Evolutionary conservation across 1,140 invertebrate genomes (phyloP), one percentile per base, ranked within the genome.

Genomic region (Drosophila bipectinata): DNA sequence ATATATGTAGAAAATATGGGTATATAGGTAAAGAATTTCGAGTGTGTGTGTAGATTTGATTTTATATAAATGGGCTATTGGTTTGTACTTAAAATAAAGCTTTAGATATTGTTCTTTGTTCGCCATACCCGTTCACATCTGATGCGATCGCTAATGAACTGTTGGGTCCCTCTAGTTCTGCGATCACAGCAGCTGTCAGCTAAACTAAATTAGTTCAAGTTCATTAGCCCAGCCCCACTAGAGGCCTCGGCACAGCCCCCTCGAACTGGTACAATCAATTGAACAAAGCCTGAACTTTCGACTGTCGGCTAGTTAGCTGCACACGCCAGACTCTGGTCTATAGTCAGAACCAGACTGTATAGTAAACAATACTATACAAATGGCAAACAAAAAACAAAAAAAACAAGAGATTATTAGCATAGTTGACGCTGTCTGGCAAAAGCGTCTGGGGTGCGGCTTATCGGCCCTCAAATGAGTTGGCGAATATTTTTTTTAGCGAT

Each of bases 131-230:
- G 55, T 37, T 6, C 30, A 39, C 12, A 44, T 44, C 39, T 6
- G 12, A 37, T 37, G 3, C 4, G 24, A 45, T 21, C 41, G 41
- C 41, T 44, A 44, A 44, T 44, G 12, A 41, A 14, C 12, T 41
- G 39, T 3, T 8, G 14, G 28, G 56, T 32, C 26, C 26, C n/a
- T 49, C 47, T 34, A 34, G 21, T 12, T 48, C 24, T n/a, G 12
- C 21, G 66, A 55, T 68, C 66, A 4, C 24, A 28, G 63, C 63
- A 57, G 45, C 53, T 71, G 66, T 71, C 55, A 39, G 48, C 37
- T 57, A 37, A 51, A 74, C 51, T 41, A 39, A 79, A 78, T 78
- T 79, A 79, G 76, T 79, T 79, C 77, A 79, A 79, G 79, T 78
- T 82, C 79, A 73, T 81, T 81, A 83, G 61, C 58, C 62, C 57